phyloP scores from a whole-genome alignment of 2,888 invertebrate genomes.

The Apamea sordens region DNA sequence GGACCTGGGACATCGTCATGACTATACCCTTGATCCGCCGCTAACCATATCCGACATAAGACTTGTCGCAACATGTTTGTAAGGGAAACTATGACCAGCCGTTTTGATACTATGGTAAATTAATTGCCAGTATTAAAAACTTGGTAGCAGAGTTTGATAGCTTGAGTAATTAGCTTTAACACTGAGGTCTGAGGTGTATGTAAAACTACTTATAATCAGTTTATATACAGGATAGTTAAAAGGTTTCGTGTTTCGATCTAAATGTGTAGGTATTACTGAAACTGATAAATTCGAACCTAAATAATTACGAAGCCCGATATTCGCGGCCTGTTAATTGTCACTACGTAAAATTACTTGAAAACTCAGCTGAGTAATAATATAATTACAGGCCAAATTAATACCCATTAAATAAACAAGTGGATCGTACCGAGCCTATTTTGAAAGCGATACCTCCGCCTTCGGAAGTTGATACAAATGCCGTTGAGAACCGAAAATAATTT shows the following conservation, averaged over 20 bases:
- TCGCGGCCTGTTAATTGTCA: slow-evolving; percentile 49
- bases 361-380: slow-evolving; percentile 67
- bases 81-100: slow-evolving; percentile 18
- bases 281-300: slow-evolving; percentile 27
- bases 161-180: background rate
- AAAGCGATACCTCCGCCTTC: slow-evolving; percentile 66
- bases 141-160: background rate
- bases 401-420: slow-evolving; percentile 72
- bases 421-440: slow-evolving; percentile 66
- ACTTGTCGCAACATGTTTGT: slow-evolving; percentile 29
- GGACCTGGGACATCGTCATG: slow-evolving; percentile 84
- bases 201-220: background rate
- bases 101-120: slow-evolving; percentile 20
- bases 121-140: slow-evolving; percentile 1
- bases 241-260: background rate
- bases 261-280: slow-evolving; percentile 20
- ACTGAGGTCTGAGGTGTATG: no score
- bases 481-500: slow-evolving; percentile 78
- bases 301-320: slow-evolving; percentile 41
- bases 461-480: slow-evolving; percentile 73
- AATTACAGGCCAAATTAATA: slow-evolving; percentile 72
- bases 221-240: background rate
- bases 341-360: slow-evolving; percentile 52
- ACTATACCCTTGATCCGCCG: slow-evolving; percentile 82
- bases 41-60: slow-evolving; percentile 66